Evolutionary conservation across 2,888 invertebrate genomes (phyloP), one percentile per base, ranked within the genome.

Genomic region (Pristionchus arcanus): DNA sequence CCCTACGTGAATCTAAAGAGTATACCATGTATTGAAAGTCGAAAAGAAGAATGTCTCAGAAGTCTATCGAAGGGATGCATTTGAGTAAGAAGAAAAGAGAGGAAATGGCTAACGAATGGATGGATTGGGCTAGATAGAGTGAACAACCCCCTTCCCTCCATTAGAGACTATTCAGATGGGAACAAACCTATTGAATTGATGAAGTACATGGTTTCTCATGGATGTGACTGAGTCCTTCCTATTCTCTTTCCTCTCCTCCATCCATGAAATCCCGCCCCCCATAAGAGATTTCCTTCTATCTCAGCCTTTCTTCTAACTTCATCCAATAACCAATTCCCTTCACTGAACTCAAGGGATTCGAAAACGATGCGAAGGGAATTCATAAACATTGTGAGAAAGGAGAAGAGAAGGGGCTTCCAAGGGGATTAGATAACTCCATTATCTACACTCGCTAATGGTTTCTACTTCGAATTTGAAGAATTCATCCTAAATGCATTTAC

Each of bases 151-250:
- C 34, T 49, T n/a, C 77, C 77, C 49, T n/a, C 28, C 53, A 81
- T 53, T 81, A 81, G 81, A 53, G 81, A 49, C 16, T 25, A 81
- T 53, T 42, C 42, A 81, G 81, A 81, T 13, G 49, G 15, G n/a
- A 81, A 81, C 81, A n/a, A 53, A 81, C 81, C 87, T 28, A 87
- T 71, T 19, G 88, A 88, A 74, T 88, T 88, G 49, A 88, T 88
- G 74, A 88, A 88, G 88, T 88, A 88, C 88, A 88, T 88, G 37
- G 25, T 81, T 4, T 25, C 13, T 31, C 81, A 81, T 81, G 15
- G 21, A 21, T 37, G 74, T 25, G 74, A 42, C 19, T 74, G 37
- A 74, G 31, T 42, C 37, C 34, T 71, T 71, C 74, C 42, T 34
- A 34, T 81, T 81, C 74, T 77, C 74, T 28, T 25, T 53, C 34